These are phyloP conservation scores for Fopius arisanus DNA, from an alignment of 1,140 invertebrate species.

Conservation along the genomic window DNA sequence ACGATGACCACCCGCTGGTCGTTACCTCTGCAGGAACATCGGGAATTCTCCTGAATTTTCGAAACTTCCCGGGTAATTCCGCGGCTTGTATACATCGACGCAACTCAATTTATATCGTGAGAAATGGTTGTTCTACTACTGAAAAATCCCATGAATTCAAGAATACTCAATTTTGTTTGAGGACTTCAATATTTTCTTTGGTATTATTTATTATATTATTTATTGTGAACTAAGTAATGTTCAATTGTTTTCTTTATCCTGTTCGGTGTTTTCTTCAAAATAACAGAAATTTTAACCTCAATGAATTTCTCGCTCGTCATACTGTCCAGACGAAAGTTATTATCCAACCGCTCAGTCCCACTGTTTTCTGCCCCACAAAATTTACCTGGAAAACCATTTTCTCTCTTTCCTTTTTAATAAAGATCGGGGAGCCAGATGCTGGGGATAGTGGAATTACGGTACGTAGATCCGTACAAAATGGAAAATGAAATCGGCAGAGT, in stretches of 20 bases:
- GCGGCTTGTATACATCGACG: too few species aligned
- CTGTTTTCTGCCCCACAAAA: background rate
- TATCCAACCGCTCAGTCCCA: background rate
- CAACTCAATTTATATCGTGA: too few species aligned
- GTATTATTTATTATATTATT: too few species aligned
- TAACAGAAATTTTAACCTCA: background rate
- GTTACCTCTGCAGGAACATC: background rate
- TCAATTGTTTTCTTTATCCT: too few species aligned
- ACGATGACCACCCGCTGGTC: conserved; percentile 18
- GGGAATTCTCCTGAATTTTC: background rate
- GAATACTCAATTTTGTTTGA: too few species aligned
- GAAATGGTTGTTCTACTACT: too few species aligned
- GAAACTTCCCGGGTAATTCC: background rate
- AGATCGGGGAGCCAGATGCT: conserved; percentile 1
- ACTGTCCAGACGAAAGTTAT: background rate
- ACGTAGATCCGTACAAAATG: conserved; percentile 5
- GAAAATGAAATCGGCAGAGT: conserved; percentile 19
- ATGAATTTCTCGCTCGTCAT: background rate
- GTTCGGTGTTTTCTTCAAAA: background rate
- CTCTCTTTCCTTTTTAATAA: background rate
- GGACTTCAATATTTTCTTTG: too few species aligned
- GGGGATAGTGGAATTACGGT: conserved; percentile 1
- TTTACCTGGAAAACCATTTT: conserved; percentile 18
- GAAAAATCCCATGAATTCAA: too few species aligned
- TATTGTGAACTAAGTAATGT: too few species aligned